A percentile compares a stretch with the other conserved stretches of the same genome.
phyloP scores from a whole-genome alignment of 2,888 invertebrate genomes.

The Zonitis immaculata region DNA sequence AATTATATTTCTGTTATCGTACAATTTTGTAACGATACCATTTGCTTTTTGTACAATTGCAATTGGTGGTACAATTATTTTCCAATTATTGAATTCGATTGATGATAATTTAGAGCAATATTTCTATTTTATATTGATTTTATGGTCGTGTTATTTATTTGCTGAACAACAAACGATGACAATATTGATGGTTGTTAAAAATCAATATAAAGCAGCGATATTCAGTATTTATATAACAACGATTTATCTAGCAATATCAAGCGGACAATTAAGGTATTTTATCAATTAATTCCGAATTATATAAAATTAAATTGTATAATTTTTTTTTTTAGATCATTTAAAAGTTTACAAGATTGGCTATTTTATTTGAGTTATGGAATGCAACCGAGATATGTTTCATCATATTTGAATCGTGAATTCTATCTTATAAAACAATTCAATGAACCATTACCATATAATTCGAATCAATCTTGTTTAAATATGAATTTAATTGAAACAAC shows the following conservation, averaged over 20 bases:
- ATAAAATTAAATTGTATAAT: not conserved
- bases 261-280: constrained; percentile 69
- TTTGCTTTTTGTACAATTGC: constrained; percentile 73
- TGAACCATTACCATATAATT: constrained; percentile 50
- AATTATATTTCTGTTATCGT: constrained; percentile 74
- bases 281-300: not conserved
- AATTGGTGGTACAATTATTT: constrained; percentile 67
- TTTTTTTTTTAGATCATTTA: constrained; percentile 60
- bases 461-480: constrained; percentile 55
- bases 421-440: constrained; percentile 56
- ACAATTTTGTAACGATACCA: constrained; percentile 75
- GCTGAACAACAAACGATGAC: constrained; percentile 83
- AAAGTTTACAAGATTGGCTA: constrained; percentile 76
- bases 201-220: constrained; percentile 71
- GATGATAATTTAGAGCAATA: constrained; percentile 49
- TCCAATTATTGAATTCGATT: constrained; percentile 56
- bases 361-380: constrained; percentile 74
- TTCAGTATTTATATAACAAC: constrained; percentile 74
- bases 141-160: constrained; percentile 82
- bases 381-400: constrained; percentile 74
- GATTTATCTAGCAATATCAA: constrained; percentile 65
- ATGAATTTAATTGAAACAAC: constrained; percentile 53
- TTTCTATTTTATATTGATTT: constrained; percentile 62
- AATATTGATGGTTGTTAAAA: constrained; percentile 74
- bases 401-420: constrained; percentile 67